Evolutionary conservation across 1,140 invertebrate species (phyloP), one percentile per base, ranked within the genome.

Genomic region (Tetraneura akinire): DNA sequence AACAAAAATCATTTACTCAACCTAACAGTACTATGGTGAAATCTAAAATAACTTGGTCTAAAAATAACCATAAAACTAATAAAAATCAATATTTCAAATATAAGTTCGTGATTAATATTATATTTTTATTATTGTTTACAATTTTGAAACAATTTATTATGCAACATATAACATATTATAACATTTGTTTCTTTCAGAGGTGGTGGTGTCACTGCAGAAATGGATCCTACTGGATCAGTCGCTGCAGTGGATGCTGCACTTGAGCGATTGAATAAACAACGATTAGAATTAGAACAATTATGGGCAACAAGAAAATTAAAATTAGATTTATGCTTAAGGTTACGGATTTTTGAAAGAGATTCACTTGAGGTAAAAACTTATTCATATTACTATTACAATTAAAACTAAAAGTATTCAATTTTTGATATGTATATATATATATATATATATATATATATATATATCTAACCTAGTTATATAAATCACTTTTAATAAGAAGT

Each of bases 221-320:
- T 86, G 82, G 87, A 88, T 83, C 85, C 85, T 62, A 87, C 87
- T 45, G 87, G 87, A 45, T 89, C 88, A 9, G 90, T 95, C 73
- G 89, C 92, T 49, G 94, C 94, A 6, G 91, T 97, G n/a, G 94
- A 96, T 87, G 90, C 92, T 37, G 91, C 95, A 3, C 87, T 98
- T 51, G 94, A 96, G 82, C 91, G 94, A 84, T 87, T 98, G 51
- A 90, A 91, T 80, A 92, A 94, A 81, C 91, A 96, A 71, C 90
- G 95, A 82, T 92, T 94, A 83, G 95, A 97, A 83, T 87, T 98
- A 21, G 95, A 97, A 85, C 94, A 97, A 83, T 87, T 98, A 3
- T 98, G 96, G 96, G 91, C 93, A 11, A 92, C 92, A 49, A 89
- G 94, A 62, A 96, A 96, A 85, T 86, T 96, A 14, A 90, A 94